Evolutionary conservation across 2,113 vertebrate species (phyloP), one percentile per base, ranked within the genome.

Genomic region (Noctilio leporinus): DNA sequence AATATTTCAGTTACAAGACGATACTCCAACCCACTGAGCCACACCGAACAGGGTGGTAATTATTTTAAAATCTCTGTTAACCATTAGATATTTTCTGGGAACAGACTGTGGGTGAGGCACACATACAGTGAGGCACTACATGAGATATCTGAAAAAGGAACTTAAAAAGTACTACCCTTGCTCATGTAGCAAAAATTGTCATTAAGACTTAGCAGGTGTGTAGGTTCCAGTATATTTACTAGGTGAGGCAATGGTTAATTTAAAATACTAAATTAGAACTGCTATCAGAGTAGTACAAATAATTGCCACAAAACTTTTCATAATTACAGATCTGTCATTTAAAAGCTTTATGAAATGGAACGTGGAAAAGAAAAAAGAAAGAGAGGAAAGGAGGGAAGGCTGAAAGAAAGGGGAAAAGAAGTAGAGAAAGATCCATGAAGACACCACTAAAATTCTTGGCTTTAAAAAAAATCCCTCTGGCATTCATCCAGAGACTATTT

Each of bases 41-140:
- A 62, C 59, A 14, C 59, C 4, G 3, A 28, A 26, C 59, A 62
- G 11, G 28, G 59, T 92, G 76, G n/a, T 70, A 75, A 92, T 93
- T 86, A 95, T 95, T 96, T 97, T 73, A 64, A 94, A 90, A 93
- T 90, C 90, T 93, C 62, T 55, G 70, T 87, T 90, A 89, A 90
- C 92, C 76, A 64, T 55, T 55, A 91, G 72, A 69, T 93, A 93
- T 91, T 95, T 91, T 90, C 76, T 94, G 47, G 82, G 77, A 85
- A 76, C 26, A 87, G 76, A 72, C 33, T 86, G 70, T 90, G 72
- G 76, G 59, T 49, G 72, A 95, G 78, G 33, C 15, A 17, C 51
- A n/a, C n/a, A n/a, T n/a, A n/a, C n/a, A n/a, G 5, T 47, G 75
- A 95, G 76, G 35, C 14, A 16, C 55, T 4, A 0, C 47, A 35